These are phyloP conservation scores for Cheilosia vernalis DNA, from an alignment of 2,888 invertebrate genomes.

Conservation along the genomic window DNA sequence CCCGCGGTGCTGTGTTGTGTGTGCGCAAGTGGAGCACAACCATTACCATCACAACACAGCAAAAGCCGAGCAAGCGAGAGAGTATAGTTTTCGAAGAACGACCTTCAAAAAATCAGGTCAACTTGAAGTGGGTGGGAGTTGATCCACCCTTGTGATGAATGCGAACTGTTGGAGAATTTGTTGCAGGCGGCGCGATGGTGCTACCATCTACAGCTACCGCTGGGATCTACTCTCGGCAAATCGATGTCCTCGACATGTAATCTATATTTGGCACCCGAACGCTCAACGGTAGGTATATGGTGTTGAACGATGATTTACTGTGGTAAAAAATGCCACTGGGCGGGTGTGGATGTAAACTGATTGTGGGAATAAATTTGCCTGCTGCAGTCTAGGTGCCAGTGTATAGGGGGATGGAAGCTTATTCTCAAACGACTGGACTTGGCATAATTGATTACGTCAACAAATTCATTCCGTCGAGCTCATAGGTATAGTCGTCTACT, in stretches of 20 bases:
- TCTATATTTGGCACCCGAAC: constrained; percentile 62
- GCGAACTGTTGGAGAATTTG: constrained; percentile 10
- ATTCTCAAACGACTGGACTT: constrained; percentile 47
- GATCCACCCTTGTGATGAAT: constrained; percentile 25
- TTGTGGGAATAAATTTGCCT: constrained; percentile 45
- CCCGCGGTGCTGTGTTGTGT: constrained; percentile 11
- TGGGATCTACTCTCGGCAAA: constrained; percentile 43
- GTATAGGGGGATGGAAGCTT: constrained; percentile 17
- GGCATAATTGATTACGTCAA: constrained; percentile 69
- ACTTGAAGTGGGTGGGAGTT: constrained; percentile 49
- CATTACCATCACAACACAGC: constrained; percentile 68
- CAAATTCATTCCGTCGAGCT: constrained; percentile 44
- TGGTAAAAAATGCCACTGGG: constrained; percentile 25
- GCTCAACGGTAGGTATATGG: constrained; percentile 45
- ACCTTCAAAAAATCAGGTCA: constrained; percentile 75
- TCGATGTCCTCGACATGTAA: constrained; percentile 71
- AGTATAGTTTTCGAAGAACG: constrained; percentile 63
- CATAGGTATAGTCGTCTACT: constrained; percentile 14
- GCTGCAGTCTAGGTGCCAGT: background rate
- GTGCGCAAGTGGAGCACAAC: constrained; percentile 45
- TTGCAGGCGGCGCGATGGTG: background rate
- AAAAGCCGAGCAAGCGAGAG: constrained; percentile 27
- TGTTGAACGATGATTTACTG: constrained; percentile 69
- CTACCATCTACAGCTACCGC: background rate
- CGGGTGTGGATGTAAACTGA: constrained; percentile 6